Conservation (phyloP, 2,113 vertebrate genomes). For the Mesembrinibis cayennensis region DNA sequence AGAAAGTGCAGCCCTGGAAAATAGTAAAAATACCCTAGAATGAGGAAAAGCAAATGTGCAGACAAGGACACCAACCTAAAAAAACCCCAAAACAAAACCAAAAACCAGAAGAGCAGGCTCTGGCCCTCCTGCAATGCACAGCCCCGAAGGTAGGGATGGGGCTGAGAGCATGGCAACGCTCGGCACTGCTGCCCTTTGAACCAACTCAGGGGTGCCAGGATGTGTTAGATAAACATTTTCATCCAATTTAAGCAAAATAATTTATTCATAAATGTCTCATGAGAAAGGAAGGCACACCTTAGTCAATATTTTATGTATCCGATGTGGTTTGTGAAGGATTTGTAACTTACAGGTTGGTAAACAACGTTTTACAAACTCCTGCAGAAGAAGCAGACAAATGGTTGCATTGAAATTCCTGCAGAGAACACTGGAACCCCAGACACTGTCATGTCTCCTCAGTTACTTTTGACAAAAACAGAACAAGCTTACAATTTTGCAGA, state of each 20-base stretch:
- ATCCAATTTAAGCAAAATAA: constrained; percentile 5
- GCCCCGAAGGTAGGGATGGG: not conserved
- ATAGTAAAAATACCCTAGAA: not conserved
- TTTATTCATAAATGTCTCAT: constrained; percentile 9
- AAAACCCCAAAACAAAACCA: not conserved
- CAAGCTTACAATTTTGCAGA: not conserved
- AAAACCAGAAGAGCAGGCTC: not conserved
- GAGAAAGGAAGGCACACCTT: not conserved
- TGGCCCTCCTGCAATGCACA: not conserved
- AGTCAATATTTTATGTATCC: constrained; percentile 28
- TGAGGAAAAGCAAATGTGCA: not conserved
- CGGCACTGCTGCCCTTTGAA: not conserved
- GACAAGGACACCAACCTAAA: not conserved
- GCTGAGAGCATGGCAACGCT: not conserved
- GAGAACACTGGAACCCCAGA: not conserved
- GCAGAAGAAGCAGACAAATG: not conserved
- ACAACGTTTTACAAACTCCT: not conserved
- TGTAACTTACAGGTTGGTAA: not conserved
- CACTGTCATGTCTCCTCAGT: not conserved
- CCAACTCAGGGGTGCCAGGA: not conserved
- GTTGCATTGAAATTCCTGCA: not conserved
- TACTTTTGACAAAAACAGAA: not conserved
- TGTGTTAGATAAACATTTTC: constrained; percentile 4
- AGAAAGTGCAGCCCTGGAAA: not conserved
- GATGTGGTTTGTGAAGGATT: not conserved